A percentile compares a stretch with the other conserved stretches of the same genome.
Conservation (phyloP, 92 coral and sea anemone species). For the Bergia puertoricense region DNA sequence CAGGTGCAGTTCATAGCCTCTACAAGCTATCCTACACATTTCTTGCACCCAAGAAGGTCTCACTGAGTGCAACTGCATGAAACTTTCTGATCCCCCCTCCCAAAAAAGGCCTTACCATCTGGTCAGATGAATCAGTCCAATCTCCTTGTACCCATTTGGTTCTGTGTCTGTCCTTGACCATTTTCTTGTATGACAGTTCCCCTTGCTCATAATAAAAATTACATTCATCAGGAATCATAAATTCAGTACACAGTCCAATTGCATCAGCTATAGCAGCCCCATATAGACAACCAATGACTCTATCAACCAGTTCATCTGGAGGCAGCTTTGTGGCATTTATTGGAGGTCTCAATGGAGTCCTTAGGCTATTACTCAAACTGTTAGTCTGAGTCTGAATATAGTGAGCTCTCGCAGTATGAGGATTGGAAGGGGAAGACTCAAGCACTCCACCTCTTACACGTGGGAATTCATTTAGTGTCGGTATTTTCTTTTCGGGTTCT, state of each 20-base stretch:
- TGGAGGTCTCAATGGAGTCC: slow-evolving; percentile 93
- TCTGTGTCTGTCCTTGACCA: slow-evolving; percentile 88
- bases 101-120: slow-evolving; percentile 66
- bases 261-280: slow-evolving; percentile 98
- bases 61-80: background rate
- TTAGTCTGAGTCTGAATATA: slow-evolving; percentile 91
- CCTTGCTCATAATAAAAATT: slow-evolving; percentile 79
- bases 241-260: slow-evolving; percentile 91
- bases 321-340: slow-evolving; percentile 79
- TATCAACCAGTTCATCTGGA: slow-evolving; percentile 93
- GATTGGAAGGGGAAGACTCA: slow-evolving; percentile 81
- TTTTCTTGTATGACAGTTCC: slow-evolving; percentile 58
- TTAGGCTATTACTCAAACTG: slow-evolving; percentile 76
- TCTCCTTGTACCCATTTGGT: slow-evolving; percentile 87
- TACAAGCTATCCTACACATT: too few relatives aligned
- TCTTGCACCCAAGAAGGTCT: background rate
- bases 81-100: background rate
- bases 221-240: slow-evolving; percentile 92
- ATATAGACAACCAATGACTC: slow-evolving; percentile 91
- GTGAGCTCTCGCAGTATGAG: slow-evolving; percentile 92
- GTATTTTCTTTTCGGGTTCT: slow-evolving; percentile 52
- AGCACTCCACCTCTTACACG: slow-evolving; percentile 89
- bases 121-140: slow-evolving; percentile 97
- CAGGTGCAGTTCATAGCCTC: too few relatives aligned
- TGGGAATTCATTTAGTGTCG: slow-evolving; percentile 70